Evolutionary conservation across 2,888 invertebrate genomes (phyloP).

Genomic region (Clunio marinus): DNA sequence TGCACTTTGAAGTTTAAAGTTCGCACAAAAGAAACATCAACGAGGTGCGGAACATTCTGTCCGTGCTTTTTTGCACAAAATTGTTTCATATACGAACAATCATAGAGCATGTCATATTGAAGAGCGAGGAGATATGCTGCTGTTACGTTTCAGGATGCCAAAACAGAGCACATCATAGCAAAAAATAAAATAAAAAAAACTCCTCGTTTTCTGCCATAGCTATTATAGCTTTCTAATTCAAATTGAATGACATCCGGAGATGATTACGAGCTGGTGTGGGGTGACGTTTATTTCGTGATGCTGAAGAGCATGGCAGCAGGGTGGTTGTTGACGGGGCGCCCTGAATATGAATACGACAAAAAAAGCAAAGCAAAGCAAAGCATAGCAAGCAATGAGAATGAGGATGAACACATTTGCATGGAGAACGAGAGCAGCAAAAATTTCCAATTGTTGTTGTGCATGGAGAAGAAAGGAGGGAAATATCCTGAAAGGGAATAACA

Average conservation of each 20-base stretch:
- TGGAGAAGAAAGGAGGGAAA: not conserved
- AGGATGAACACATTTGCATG: constrained; percentile 4
- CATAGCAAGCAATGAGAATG: not conserved
- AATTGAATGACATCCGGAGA: constrained; percentile 37
- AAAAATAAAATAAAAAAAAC: not conserved
- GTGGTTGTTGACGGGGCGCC: constrained; percentile 11
- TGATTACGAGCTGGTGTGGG: constrained; percentile 21
- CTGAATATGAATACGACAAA: not conserved
- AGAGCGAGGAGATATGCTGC: not conserved
- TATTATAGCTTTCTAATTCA: constrained; percentile 38
- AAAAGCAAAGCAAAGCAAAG: too few relatives aligned
- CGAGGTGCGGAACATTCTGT: too few relatives aligned
- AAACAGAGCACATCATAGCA: not conserved
- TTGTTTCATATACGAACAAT: too few relatives aligned
- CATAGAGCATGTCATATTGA: too few relatives aligned
- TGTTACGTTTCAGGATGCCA: constrained; percentile 4
- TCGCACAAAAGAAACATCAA: too few relatives aligned
- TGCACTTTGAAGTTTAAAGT: too few relatives aligned
- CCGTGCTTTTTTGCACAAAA: too few relatives aligned
- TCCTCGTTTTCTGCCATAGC: constrained; percentile 22
- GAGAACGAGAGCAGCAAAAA: constrained; percentile 6
- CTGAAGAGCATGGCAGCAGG: not conserved
- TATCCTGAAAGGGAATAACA: not conserved
- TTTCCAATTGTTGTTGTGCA: constrained; percentile 25
- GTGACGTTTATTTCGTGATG: constrained; percentile 2